Evolutionary conservation across 2,888 invertebrate genomes (phyloP).

Genomic region (Diaperis boleti): DNA sequence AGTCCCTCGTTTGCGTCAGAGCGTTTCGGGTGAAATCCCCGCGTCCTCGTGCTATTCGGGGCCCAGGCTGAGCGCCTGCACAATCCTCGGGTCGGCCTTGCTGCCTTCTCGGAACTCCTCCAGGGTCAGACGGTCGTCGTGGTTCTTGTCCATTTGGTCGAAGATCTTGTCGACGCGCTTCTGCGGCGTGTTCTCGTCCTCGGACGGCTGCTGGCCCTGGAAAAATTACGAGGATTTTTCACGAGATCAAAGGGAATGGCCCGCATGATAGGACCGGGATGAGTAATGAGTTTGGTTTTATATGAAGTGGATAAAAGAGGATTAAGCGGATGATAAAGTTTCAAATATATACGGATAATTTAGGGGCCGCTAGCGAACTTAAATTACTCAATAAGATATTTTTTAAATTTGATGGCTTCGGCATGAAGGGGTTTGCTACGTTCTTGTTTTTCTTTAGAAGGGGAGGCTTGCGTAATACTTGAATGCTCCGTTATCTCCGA

Average conservation of each 20-base stretch:
- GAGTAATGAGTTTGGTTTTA: not conserved
- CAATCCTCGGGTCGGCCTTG: conserved; percentile 98
- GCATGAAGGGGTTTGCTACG: too few species aligned
- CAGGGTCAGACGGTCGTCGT: conserved; percentile 94
- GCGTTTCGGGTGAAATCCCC: conserved; percentile 59
- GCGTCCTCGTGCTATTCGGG: conserved; percentile 72
- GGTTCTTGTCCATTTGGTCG: conserved; percentile 99
- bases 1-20: conserved; percentile 54
- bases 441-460: too few species aligned
- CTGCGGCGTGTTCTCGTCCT: conserved; percentile 93
- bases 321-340: too few species aligned
- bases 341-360: too few species aligned
- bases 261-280: not conserved
- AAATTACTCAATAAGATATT: too few species aligned
- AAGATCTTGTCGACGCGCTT: conserved; percentile 98
- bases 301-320: not conserved
- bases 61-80: conserved; percentile 92
- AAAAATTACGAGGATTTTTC: conserved; percentile 43
- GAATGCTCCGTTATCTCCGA: too few species aligned
- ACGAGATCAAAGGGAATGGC: not conserved
- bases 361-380: too few species aligned
- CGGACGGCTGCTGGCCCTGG: conserved; percentile 91
- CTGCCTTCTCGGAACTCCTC: conserved; percentile 98
- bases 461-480: too few species aligned
- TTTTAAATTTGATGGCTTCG: too few species aligned